Base-by-base conservation (phyloP, 2,113 vertebrate genomes). In the Triplophysa tibetana region DNA sequence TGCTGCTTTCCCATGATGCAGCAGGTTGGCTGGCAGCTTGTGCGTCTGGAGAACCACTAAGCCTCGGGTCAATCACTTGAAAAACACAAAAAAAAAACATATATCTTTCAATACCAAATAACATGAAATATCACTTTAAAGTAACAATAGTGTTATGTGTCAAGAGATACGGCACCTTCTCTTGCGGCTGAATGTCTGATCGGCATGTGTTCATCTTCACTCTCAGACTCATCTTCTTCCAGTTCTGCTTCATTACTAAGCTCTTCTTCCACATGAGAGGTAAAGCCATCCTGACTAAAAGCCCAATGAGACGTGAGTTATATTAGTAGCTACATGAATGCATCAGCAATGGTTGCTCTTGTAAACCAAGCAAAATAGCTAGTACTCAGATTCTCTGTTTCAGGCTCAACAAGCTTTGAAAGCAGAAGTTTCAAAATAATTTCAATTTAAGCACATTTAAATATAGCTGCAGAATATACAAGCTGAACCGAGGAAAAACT, bases 1-100 rank as follows among this genome's bases (percentile, higher is more conserved):
- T 78, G 72, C 86, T 88, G 89, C 94, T 96, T 85, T 96, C 90
- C 95, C 96, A 98, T 0, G 67, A 90, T 67, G 84, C 80, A 24
- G 4, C 17, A 10, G 68, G 68, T 4, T 38, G 77, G 65, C 63
- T 80, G 80, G 12, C 5, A 63, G 75, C 24, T 54, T 69, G 54
- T 50, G 64, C 23, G 54, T 75, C 54, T 17, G 38, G 14, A 13
- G 45, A 3, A 48, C 11, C 16, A 0, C 2, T 21, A 1, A 6
- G 65, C 33, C 24, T 63, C 9, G 48, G 38, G 62, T 11, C 45
- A 23, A 11, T 19, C 45, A 23, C 75, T 76, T 48, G 9, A 7
- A 17, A 23, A 38, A 41, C 16, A 58, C 6, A 17, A 58, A 3
- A 58, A 58, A 58, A 58, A 16, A 58, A 58, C 0, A 58, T 19